These are phyloP conservation scores for Schizotus pectinicornis DNA, from an alignment of 2,888 invertebrate genomes.

Conservation along the genomic window DNA sequence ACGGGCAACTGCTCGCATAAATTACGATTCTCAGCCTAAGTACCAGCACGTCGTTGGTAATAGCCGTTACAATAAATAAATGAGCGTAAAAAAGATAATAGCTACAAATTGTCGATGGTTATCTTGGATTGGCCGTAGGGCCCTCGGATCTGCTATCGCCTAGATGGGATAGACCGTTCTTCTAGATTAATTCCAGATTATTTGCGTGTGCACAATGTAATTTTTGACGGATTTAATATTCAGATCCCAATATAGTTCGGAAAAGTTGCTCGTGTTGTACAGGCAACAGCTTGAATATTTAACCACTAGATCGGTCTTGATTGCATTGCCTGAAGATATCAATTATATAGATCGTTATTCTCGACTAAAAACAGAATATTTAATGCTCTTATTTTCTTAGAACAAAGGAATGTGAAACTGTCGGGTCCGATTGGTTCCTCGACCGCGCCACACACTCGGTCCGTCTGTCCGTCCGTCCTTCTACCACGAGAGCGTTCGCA, in stretches of 20 bases:
- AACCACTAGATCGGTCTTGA: conserved; percentile 57
- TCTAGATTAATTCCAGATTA: conserved; percentile 44
- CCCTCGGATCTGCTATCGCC: conserved; percentile 42
- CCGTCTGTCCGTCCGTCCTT: neutral
- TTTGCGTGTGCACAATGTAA: conserved; percentile 52
- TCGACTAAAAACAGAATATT: conserved; percentile 57
- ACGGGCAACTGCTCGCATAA: conserved; percentile 16
- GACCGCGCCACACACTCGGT: conserved; percentile 1
- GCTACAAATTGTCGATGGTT: conserved; percentile 48
- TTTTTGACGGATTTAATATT: conserved; percentile 54
- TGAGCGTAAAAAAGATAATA: conserved; percentile 31
- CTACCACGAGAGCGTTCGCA: neutral
- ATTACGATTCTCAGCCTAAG: conserved; percentile 12
- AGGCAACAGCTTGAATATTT: conserved; percentile 56
- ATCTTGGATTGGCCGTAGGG: conserved; percentile 43
- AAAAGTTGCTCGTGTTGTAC: conserved; percentile 51
- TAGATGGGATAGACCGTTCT: conserved; percentile 39
- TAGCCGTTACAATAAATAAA: conserved; percentile 30
- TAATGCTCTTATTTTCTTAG: conserved; percentile 53
- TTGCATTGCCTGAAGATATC: conserved; percentile 58
- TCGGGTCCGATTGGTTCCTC: conserved; percentile 9
- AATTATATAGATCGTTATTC: conserved; percentile 60
- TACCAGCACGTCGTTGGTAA: conserved; percentile 27
- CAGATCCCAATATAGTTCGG: conserved; percentile 57
- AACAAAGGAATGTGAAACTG: conserved; percentile 51